These are phyloP conservation scores for Brachionus asplanchnoidis DNA, from an alignment of 1,140 invertebrate genomes.

Conservation along the genomic window DNA sequence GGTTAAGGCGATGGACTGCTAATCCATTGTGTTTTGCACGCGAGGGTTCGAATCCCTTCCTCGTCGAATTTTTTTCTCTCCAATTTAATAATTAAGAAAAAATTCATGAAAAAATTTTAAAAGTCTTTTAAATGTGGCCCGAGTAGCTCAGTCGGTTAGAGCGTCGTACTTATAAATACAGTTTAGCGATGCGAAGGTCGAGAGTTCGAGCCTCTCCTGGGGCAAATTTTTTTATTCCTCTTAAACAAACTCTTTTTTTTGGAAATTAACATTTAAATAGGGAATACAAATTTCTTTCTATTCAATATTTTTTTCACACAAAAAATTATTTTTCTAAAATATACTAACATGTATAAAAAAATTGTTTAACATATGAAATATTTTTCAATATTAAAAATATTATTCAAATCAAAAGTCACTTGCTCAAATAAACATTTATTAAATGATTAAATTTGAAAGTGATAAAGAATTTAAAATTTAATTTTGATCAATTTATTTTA, in stretches of 20 bases:
- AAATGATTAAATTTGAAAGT: no score
- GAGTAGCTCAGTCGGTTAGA: constrained; percentile 34
- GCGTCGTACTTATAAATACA: constrained; percentile 37
- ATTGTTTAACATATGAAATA: no score
- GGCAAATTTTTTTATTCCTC: constrained; percentile 1
- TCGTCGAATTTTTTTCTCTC: constrained; percentile 1
- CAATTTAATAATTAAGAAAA: background rate
- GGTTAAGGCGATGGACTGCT: constrained; percentile 40
- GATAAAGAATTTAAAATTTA: no score
- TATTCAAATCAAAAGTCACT: no score
- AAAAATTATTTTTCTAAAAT: no score
- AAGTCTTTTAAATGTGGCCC: background rate
- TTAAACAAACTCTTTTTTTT: no score
- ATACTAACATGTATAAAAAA: no score
- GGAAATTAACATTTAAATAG: constrained; percentile 3
- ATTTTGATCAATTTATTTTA: no score
- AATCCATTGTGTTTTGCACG: constrained; percentile 37
- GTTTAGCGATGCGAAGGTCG: constrained; percentile 23
- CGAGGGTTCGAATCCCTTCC: constrained; percentile 40
- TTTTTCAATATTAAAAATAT: no score
- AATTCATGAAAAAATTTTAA: background rate
- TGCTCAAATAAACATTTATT: no score
- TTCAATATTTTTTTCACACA: no score
- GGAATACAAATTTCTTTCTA: no score
- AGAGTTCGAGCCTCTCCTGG: constrained; percentile 28